Percentiles rank a stretch among this genome's conserved stretches.
phyloP scores from a whole-genome alignment of 2,888 invertebrate genomes.

The Lagria hirta region DNA sequence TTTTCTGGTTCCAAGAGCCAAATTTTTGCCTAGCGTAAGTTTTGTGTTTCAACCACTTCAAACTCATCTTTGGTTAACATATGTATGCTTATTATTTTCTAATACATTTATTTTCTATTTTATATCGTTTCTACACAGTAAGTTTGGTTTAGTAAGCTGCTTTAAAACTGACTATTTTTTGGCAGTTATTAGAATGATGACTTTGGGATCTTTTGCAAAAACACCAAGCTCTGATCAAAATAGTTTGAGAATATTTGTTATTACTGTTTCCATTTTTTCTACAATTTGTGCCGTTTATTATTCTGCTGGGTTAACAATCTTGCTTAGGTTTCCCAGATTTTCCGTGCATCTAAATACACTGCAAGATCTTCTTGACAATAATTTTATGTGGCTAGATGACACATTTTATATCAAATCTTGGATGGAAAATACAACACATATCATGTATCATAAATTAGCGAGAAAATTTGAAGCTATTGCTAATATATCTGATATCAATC shows the following conservation, averaged over 20 bases:
- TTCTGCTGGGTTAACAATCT: slow-evolving; percentile 32
- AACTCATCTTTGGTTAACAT: too few relatives aligned
- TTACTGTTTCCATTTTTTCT: slow-evolving; percentile 23
- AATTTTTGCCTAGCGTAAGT: too few relatives aligned
- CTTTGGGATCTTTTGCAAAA: slow-evolving; percentile 4
- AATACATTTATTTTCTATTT: too few relatives aligned
- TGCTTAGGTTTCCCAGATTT: slow-evolving; percentile 31
- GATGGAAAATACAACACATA: slow-evolving; percentile 20
- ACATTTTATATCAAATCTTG: slow-evolving; percentile 20
- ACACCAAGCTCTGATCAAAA: slow-evolving; percentile 1
- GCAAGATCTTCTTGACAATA: slow-evolving; percentile 31
- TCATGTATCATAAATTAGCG: slow-evolving; percentile 7
- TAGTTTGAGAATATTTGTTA: slow-evolving; percentile 20
- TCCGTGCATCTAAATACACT: slow-evolving; percentile 28
- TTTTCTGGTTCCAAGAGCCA: too few relatives aligned
- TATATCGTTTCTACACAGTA: too few relatives aligned
- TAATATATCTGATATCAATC: slow-evolving; percentile 1
- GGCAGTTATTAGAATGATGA: too few relatives aligned
- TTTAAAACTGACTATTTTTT: too few relatives aligned
- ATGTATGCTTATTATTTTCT: too few relatives aligned
- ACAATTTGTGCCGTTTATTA: slow-evolving; percentile 31
- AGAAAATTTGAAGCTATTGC: not conserved
- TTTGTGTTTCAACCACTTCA: too few relatives aligned
- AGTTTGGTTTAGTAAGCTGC: too few relatives aligned
- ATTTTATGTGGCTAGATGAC: slow-evolving; percentile 31